These are phyloP conservation scores for Amphipyra tragopoginis DNA, from an alignment of 2,888 invertebrate genomes.

Conservation along the genomic window DNA sequence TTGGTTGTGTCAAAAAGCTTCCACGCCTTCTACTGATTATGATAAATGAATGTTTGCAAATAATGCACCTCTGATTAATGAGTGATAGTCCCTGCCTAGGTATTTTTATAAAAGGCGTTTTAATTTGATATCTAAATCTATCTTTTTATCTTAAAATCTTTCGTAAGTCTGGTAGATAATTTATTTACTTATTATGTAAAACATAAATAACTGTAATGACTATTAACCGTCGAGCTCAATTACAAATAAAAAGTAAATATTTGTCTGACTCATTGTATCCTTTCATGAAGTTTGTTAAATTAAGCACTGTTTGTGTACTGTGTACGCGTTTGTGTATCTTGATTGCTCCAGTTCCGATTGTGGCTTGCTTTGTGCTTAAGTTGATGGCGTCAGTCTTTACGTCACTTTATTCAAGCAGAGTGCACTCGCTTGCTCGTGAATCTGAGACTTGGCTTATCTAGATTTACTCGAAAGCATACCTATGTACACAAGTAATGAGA, in stretches of 20 bases:
- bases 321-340: conserved; percentile 63
- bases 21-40: neutral
- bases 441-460: conserved; percentile 69
- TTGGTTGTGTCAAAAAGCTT: neutral
- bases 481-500: conserved; percentile 68
- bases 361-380: conserved; percentile 67
- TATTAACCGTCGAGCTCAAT: conserved; percentile 38
- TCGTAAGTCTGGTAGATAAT: neutral
- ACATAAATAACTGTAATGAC: conserved; percentile 35
- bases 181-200: conserved; percentile 15
- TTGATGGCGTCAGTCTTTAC: conserved; percentile 65
- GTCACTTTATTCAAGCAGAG: conserved; percentile 64
- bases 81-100: too few relatives aligned
- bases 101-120: too few relatives aligned
- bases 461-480: conserved; percentile 62
- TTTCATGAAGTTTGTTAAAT: conserved; percentile 58
- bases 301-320: conserved; percentile 61
- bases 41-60: too few relatives aligned
- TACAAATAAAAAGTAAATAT: conserved; percentile 55
- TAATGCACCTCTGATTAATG: too few relatives aligned
- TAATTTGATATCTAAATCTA: too few relatives aligned
- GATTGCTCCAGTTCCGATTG: conserved; percentile 65
- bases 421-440: conserved; percentile 64
- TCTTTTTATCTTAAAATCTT: neutral
- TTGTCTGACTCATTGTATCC: conserved; percentile 53